Evolutionary conservation across 2,888 invertebrate species (phyloP).

Genomic region (Thelaira solivaga): DNA sequence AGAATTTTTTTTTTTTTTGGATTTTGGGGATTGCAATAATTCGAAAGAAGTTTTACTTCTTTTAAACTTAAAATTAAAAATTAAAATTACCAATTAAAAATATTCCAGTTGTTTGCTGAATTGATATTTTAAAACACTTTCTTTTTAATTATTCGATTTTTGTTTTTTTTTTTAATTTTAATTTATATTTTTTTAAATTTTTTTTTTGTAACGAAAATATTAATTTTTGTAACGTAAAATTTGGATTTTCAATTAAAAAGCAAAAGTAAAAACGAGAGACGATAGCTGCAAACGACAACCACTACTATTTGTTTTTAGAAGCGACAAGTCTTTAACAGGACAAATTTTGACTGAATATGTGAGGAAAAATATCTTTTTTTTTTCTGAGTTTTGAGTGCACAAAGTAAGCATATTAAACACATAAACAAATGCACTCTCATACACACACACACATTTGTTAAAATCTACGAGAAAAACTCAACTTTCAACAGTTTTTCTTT

Average conservation of each 20-base stretch:
- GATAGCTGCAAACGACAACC: slow-evolving; percentile 41
- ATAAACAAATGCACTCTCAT: background rate
- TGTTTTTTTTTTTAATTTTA: no score
- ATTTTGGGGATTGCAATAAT: background rate
- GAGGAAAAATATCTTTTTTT: no score
- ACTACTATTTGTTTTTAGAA: slow-evolving; percentile 44
- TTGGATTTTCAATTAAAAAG: slow-evolving; percentile 11
- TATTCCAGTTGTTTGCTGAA: slow-evolving; percentile 36
- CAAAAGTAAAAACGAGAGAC: slow-evolving; percentile 32
- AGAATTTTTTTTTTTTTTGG: background rate
- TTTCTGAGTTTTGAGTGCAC: slow-evolving; percentile 52
- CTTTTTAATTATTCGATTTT: no score
- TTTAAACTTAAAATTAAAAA: slow-evolving; percentile 10
- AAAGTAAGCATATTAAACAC: slow-evolving; percentile 18
- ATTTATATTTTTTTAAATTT: no score
- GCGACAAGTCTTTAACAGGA: slow-evolving; percentile 59
- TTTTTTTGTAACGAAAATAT: background rate
- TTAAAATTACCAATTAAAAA: slow-evolving; percentile 31
- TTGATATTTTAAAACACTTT: slow-evolving; percentile 2
- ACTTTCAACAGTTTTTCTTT: no score
- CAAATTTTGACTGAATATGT: slow-evolving; percentile 59
- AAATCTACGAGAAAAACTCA: no score
- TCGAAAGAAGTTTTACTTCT: slow-evolving; percentile 24
- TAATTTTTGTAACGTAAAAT: slow-evolving; percentile 10
- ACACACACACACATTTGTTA: no score